phyloP scores from a whole-genome alignment of 2,113 vertebrate species.

The Sigmodon hispidus region DNA sequence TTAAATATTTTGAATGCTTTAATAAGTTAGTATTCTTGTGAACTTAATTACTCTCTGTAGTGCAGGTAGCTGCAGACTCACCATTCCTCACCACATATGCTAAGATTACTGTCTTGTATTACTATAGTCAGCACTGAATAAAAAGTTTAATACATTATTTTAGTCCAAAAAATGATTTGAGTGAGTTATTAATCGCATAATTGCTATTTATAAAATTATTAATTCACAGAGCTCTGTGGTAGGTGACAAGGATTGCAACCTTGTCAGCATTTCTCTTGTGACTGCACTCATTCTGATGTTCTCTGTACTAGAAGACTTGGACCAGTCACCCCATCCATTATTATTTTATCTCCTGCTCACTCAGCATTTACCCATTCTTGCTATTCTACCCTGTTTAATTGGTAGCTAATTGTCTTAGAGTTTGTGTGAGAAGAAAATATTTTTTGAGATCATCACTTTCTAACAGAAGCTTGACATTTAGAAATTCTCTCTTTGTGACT shows the following conservation, averaged over 20 bases:
- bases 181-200: not conserved
- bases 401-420: not conserved
- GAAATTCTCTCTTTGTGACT: not conserved
- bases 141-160: constrained; percentile 4
- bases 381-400: not conserved
- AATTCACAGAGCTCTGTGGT: not conserved
- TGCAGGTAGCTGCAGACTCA: not conserved
- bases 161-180: not conserved
- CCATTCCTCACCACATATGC: not conserved
- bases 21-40: not conserved
- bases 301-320: not conserved
- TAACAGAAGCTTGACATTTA: constrained; percentile 38
- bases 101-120: no score
- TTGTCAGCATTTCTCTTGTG: not conserved
- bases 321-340: not conserved
- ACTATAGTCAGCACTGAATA: not conserved
- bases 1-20: not conserved
- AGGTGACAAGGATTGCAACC: not conserved
- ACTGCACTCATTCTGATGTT: not conserved
- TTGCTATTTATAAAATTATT: constrained; percentile 21
- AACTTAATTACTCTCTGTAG: not conserved
- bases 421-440: not conserved
- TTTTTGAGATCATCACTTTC: constrained; percentile 35
- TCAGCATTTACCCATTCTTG: not conserved
- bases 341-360: not conserved